Base-by-base conservation (phyloP, 2,113 vertebrate genomes). In the Alethe diademata region DNA sequence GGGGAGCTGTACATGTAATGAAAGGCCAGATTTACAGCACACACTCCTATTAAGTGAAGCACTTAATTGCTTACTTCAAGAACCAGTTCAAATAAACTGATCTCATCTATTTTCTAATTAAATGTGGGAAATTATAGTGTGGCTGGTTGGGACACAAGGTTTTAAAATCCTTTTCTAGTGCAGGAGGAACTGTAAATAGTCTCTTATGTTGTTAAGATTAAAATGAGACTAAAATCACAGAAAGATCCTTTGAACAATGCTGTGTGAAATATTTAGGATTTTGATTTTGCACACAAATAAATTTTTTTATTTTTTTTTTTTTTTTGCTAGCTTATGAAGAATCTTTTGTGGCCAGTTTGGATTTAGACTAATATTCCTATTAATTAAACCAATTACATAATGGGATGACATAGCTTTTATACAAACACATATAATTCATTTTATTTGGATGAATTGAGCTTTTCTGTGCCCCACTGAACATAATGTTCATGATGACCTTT, bases 51-150 rank as follows among this genome's bases (percentile, higher is more conserved):
- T 80, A 71, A 90, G 82, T 94, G 93, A 94, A 95, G 94, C 76
- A 94, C 82, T 92, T 93, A 94, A 92, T 94, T 88, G 88, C 88
- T 88, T 95, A 61, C 72, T 92, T 90, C 76, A 78, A 95, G 95
- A 57, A 82, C 51, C 82, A 86, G 82, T 80, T 92, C 78, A 90
- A 95, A 92, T 78, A 94, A 95, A 92, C 72, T 33, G 22, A 92
- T 86, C 86, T 97, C 90, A 83, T 82, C 82, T 94, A 70, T 95
- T 96, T 97, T 92, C 84, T 95, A 95, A 95, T 90, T 96, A 95
- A 92, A 95, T 88, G 54, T 78, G 23, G 82, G 72, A 94, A 95
- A 94, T 83, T 90, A 67, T 18, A 86, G 56, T 33, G 64, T 80
- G 48, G 14, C 56, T 90, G 28, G 35, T 87, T 90, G 91, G 58